phyloP scores from a whole-genome alignment of 2,888 invertebrate species.

The Meloe dianella region DNA sequence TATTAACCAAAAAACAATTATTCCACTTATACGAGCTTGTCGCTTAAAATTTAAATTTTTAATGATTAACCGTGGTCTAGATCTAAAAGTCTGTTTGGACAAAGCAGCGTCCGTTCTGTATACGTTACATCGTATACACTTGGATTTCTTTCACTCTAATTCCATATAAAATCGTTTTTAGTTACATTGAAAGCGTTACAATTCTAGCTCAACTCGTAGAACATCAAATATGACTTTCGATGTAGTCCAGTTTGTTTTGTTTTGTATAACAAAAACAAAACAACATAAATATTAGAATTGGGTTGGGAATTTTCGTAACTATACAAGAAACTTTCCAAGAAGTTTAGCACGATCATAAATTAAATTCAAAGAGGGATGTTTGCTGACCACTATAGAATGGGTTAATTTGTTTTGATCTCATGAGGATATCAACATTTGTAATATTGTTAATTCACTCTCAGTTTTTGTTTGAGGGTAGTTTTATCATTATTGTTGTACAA shows the following conservation, averaged over 20 bases:
- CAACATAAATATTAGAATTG: constrained; percentile 20
- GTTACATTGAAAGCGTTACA: not conserved
- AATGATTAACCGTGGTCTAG: too few relatives aligned
- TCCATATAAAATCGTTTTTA: constrained; percentile 18
- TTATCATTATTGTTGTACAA: not conserved
- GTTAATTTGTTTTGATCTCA: constrained; percentile 12
- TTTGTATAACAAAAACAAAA: constrained; percentile 20
- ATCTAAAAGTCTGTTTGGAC: too few relatives aligned
- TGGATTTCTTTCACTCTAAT: constrained; percentile 40
- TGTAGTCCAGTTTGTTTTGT: constrained; percentile 10
- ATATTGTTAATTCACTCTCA: not conserved
- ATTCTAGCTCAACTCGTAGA: constrained; percentile 34
- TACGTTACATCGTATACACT: constrained; percentile 30
- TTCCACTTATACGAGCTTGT: too few relatives aligned
- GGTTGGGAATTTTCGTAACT: not conserved
- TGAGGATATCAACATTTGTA: not conserved
- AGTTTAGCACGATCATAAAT: constrained; percentile 15
- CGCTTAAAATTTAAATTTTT: too few relatives aligned
- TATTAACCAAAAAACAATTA: too few relatives aligned
- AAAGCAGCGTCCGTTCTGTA: too few relatives aligned
- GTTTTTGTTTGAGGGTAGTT: not conserved
- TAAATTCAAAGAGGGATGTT: not conserved
- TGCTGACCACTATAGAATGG: constrained; percentile 10
- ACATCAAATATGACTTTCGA: constrained; percentile 34
- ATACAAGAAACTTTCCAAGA: constrained; percentile 14